Base-by-base conservation (phyloP, 2,888 invertebrate species). In the Conchocele bisecta region DNA sequence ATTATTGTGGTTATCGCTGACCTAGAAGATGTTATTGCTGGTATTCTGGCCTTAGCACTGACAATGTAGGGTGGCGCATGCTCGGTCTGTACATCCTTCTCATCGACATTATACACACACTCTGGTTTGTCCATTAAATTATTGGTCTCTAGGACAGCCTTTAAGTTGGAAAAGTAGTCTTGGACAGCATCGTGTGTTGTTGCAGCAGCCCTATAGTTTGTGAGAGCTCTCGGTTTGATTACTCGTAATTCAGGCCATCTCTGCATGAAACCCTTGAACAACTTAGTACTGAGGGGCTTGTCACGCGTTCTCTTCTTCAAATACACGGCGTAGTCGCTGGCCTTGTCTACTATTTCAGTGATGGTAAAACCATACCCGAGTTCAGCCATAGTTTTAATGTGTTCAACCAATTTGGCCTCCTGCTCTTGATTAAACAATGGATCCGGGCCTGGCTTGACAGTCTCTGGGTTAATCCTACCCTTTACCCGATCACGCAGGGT, bases 41-140 rank as follows among this genome's bases (percentile, higher is more conserved):
- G 42, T 9, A 28, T 20, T 44, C 24, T 26, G 4, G 3, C 28
- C 22, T 17, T 15, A 17, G 44, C 44, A 44, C 44, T 42, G 42
- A 15, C 42, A 42, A 42, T 42, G 22, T 42, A 5, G n/a, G 42
- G n/a, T 15, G 15, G 42, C n/a, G 37, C 9, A 35, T 35, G 37
- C 33, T 56, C 56, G 37, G 56, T 56, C 26, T 56, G 56, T n/a
- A 57, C 20, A 2, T 50, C 48, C 33, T 59, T 59, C 39, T 59
- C 63, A 58, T 57, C 63, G 9, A 63, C 51, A 51, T 63, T 69
- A n/a, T 57, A 69, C 15, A 57, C 57, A n/a, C 33, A 39, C 4
- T 9, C 24, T 3, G 44, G 44, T 15, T 54, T 60, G n/a, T 37
- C 44, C 20, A 22, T 35, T 6, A 67, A 31, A 22, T 22, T 22